Base-by-base conservation (phyloP, 2,888 invertebrate species). In the Meandrusa payeni region DNA sequence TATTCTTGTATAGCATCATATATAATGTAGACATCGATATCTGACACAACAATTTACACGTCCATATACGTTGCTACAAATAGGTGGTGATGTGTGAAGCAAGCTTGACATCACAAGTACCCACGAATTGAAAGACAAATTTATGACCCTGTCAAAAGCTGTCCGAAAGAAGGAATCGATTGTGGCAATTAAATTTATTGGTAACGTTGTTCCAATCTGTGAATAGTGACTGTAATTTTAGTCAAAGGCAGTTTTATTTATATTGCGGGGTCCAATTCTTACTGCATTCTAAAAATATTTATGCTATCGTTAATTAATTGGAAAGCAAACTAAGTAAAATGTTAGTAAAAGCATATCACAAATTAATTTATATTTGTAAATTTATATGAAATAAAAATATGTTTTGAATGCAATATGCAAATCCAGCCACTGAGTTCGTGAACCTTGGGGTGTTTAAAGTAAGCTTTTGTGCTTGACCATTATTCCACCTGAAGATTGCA, bases 51-150 rank as follows among this genome's bases (percentile, higher is more conserved):
- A 38, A 44, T 44, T 44, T 7, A 44, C 41, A 41, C 37, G 2
- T 13, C 41, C 10, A 28, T 37, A 26, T 19, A 20, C 17, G 33
- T 37, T 48, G 37, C 45, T 28, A 47, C 44, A 47, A 51, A 40
- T 46, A 41, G 47, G 40, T 47, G 46, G 34, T 44, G 47, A 47
- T 50, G 45, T 43, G 45, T 47, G 50, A 46, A 41, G 34, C 37
- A 20, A 31, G 26, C 15, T 47, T 47, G 47, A 50, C 50, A 47
- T 47, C 43, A 10, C 39, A 39, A 39, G 38, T 45, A 41, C 43
- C 23, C 27, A 38, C 45, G 46, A 50, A 50, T 43, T 48, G 47
- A 38, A 43, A 47, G 46, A 50, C 50, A 50, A 47, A 50, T 50
- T 50, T 50, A 50, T 41, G 47, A 47, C 42, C 2, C 22, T 27